Evolutionary conservation across 2,888 invertebrate species (phyloP), one percentile per base, ranked within the genome.

Genomic region (Tethea ocularis): DNA sequence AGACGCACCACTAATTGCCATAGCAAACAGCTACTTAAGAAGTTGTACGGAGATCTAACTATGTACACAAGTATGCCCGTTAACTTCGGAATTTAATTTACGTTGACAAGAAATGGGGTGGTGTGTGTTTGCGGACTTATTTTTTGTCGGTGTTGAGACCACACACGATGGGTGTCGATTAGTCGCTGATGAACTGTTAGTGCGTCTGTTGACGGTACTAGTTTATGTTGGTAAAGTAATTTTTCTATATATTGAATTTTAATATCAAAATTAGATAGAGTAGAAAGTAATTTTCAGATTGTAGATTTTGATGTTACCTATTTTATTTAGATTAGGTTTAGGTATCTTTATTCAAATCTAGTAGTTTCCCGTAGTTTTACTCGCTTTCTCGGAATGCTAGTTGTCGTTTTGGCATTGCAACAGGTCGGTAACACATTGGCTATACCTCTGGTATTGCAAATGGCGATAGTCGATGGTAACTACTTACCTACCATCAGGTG

Each of bases 31-130:
- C 71, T 71, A 69, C 68, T 71, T 71, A 68, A 61, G 71, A 63
- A 69, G 71, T 71, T 38, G 38, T 38, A 38, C 55, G 22, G 38
- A 10, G 52, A n/a, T 58, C 64, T 67, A 67, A 67, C 51, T 29
- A 54, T 41, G 58, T 59, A 24, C 23, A 24, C 62, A 71, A 67
- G 69, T 63, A 58, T n/a, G 22, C 54, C 56, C 56, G 58, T 38
- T 54, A 54, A 22, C 54, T 67, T 66, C 65, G 78, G 78, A 82
- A 83, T 83, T 80, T 84, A 86, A 88, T 87, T 83, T 81, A 79
- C 84, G 85, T 88, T 84, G 82, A 85, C 84, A 83, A 76, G 69
- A 68, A 61, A 62, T 56, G 76, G 66, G 68, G 74, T 72, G 77
- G 46, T 20, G 46, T 46, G 41, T 46, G 46, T 46, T 46, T 72